Base-by-base conservation (phyloP, 2,797 vertebrate species). In the Artibeus lituratus region DNA sequence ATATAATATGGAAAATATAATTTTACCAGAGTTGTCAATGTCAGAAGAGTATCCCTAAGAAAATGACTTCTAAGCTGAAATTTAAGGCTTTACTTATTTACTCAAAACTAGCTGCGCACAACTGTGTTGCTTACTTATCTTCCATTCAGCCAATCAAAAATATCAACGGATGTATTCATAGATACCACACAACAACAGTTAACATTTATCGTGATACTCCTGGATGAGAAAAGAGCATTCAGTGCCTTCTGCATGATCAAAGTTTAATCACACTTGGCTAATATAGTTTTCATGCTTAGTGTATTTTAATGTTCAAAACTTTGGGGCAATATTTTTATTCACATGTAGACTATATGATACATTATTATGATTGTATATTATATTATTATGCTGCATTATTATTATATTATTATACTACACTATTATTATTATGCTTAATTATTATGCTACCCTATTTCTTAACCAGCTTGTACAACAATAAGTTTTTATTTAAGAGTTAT, bases 11-110 rank as follows among this genome's bases (percentile, higher is more conserved):
- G 29, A 65, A 94, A 91, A 81, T 87, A 12, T 51, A 87, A 80
- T 85, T 86, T 87, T 35, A 24, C 72, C 90, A 51, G 57, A 35
- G 59, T 73, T 53, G 19, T 85, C 67, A 67, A 87, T 49, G 8
- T 85, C 39, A 59, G 42, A 8, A 24, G 87, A 70, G 7, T 87
- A 80, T 67, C 18, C 69, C 22, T 59, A 18, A 87, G 70, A 87
- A 95, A 87, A 84, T 57, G 18, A 78, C n/a, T 80, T 65, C 51
- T 15, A 93, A 72, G 26, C 10, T 95, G 24, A 91, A 93, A 87
- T 76, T 57, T 62, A 51, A 94, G 90, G 47, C 37, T 26, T 51
- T 42, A 16, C 14, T 85, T 65, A 51, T 35, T 94, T 62, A 51
- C 22, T 94, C 19, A 49, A 91, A 90, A 94, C 53, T 42, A 73